Conservation (phyloP, 2,113 vertebrate species). For the Tursiops truncatus region DNA sequence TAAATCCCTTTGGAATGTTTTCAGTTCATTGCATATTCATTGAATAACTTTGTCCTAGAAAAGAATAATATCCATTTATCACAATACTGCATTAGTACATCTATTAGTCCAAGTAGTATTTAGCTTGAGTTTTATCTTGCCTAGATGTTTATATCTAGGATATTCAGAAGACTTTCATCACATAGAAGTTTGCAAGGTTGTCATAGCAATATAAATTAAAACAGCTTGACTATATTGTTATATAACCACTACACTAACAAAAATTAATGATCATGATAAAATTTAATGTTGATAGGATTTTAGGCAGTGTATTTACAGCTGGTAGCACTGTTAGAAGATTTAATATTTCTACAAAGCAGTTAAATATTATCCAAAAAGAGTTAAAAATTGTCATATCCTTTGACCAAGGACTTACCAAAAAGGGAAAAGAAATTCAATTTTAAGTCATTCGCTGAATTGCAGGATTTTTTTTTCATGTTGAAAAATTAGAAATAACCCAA, state of each 20-base stretch:
- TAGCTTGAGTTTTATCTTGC: neutral
- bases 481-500: neutral
- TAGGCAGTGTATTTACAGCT: neutral
- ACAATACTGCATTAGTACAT: neutral
- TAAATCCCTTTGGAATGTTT: neutral
- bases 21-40: constrained; percentile 8
- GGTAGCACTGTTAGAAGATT: neutral
- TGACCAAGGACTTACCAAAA: constrained; percentile 4
- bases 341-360: constrained; percentile 10
- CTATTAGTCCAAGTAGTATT: neutral
- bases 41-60: neutral
- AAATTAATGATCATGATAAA: neutral
- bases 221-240: neutral
- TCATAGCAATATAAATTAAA: neutral
- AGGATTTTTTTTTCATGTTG: neutral
- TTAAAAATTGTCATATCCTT: neutral
- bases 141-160: neutral
- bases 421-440: neutral
- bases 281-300: neutral
- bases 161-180: constrained; percentile 3
- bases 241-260: neutral
- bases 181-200: neutral
- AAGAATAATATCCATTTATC: constrained; percentile 17
- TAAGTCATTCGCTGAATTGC: neutral
- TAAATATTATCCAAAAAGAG: neutral